Evolutionary conservation across 2,888 invertebrate genomes (phyloP).

Genomic region (Altica lythri): DNA sequence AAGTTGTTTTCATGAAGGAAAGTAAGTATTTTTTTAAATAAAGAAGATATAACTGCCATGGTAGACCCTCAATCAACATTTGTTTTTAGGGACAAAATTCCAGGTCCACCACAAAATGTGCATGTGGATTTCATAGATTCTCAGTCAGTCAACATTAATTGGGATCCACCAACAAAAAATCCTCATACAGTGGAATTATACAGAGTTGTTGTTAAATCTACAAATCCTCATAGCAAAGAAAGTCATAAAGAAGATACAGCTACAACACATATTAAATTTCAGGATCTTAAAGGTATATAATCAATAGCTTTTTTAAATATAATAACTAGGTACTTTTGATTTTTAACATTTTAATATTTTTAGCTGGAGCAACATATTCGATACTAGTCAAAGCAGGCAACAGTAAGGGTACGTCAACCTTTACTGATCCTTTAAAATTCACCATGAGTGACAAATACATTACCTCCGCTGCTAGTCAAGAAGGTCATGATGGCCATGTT

Average conservation of each 20-base stretch:
- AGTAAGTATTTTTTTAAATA: constrained; percentile 27
- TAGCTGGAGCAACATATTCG: constrained; percentile 75
- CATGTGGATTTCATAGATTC: constrained; percentile 63
- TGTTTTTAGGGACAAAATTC: constrained; percentile 66
- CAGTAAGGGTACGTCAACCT: constrained; percentile 68
- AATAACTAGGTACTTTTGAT: not conserved
- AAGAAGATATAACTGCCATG: not conserved
- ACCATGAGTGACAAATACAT: constrained; percentile 75
- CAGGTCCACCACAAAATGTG: constrained; percentile 78
- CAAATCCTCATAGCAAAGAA: constrained; percentile 60
- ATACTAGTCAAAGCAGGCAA: constrained; percentile 84
- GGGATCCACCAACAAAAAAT: constrained; percentile 83
- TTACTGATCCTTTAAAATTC: constrained; percentile 75
- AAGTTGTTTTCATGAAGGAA: constrained; percentile 79
- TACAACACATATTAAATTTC: constrained; percentile 70
- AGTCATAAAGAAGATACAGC: constrained; percentile 73
- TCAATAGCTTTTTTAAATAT: not conserved
- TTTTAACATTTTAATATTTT: constrained; percentile 7
- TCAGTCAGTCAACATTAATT: constrained; percentile 65
- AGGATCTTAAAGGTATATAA: constrained; percentile 62
- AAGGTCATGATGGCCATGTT: constrained; percentile 60
- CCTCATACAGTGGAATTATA: constrained; percentile 82
- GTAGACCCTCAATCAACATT: not conserved
- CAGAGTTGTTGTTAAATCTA: constrained; percentile 79
- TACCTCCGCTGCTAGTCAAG: constrained; percentile 69